These are phyloP conservation scores for Chaetodon trifasciatus DNA, from an alignment of 2,797 vertebrate species.

Conservation along the genomic window DNA sequence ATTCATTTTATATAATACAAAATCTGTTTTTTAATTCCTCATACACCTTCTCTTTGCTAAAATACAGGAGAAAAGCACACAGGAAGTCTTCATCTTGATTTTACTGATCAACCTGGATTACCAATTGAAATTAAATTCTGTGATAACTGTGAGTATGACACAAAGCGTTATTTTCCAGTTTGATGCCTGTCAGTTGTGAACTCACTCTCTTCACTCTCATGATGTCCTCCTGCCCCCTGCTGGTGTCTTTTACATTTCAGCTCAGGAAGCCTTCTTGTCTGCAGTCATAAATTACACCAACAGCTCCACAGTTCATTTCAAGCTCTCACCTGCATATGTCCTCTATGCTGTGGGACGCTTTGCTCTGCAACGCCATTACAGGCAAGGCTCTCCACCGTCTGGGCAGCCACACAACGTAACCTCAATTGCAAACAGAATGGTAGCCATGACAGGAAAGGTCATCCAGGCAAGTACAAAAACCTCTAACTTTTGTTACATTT, in stretches of 20 bases:
- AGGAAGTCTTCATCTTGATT: constrained; percentile 66
- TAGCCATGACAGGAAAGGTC: constrained; percentile 91
- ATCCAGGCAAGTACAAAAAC: constrained; percentile 89
- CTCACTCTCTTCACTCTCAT: constrained; percentile 9
- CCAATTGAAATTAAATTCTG: constrained; percentile 88
- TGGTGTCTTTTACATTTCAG: constrained; percentile 77
- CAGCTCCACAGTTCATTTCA: constrained; percentile 95
- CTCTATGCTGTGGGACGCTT: constrained; percentile 91
- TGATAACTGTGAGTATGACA: constrained; percentile 88
- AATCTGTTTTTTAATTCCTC: background rate
- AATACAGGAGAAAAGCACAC: constrained; percentile 75
- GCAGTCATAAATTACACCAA: constrained; percentile 94
- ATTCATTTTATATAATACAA: background rate
- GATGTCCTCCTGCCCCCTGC: constrained; percentile 62
- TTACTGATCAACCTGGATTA: constrained; percentile 70
- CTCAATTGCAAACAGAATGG: constrained; percentile 90
- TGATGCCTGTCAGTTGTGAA: background rate
- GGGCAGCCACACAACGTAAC: constrained; percentile 85
- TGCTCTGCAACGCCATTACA: constrained; percentile 85
- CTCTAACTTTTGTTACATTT: background rate
- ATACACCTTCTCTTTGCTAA: constrained; percentile 49
- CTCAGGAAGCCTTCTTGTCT: constrained; percentile 91
- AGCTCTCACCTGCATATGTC: constrained; percentile 92
- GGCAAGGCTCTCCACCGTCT: constrained; percentile 71
- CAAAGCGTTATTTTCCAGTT: background rate